These are phyloP conservation scores for Cliona cf. orientalis DNA, from an alignment of 37 sponge, comb jelly and placozoan species.

Conservation along the genomic window DNA sequence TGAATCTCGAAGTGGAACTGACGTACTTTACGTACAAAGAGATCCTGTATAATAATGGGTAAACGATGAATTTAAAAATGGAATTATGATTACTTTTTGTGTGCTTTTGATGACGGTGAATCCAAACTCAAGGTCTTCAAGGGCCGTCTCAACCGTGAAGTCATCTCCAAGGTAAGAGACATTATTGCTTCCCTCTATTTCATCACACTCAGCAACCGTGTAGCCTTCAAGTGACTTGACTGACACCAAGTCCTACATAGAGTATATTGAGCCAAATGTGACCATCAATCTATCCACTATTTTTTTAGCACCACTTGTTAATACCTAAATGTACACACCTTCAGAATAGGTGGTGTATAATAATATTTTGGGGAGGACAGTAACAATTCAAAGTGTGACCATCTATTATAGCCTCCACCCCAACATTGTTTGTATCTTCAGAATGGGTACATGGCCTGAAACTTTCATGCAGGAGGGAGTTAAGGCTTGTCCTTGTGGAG, in stretches of 20 bases:
- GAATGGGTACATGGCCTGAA: too few species aligned
- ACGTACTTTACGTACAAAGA: constrained; percentile 43
- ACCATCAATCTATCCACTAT: too few species aligned
- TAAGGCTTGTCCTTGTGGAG: too few species aligned
- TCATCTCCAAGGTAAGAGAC: constrained; percentile 22
- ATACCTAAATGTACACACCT: too few species aligned
- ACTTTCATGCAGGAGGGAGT: too few species aligned
- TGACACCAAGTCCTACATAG: constrained; percentile 35
- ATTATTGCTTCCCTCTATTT: not conserved
- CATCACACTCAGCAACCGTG: constrained; percentile 41
- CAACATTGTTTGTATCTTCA: too few species aligned
- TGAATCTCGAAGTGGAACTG: constrained; percentile 57
- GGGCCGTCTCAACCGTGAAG: constrained; percentile 64
- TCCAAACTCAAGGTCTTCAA: constrained; percentile 71
- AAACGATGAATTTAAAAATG: not conserved
- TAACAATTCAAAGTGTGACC: too few species aligned
- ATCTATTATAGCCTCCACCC: too few species aligned
- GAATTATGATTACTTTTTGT: constrained; percentile 53
- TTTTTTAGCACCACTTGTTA: too few species aligned
- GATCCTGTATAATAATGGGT: constrained; percentile 20
- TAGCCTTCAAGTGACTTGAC: constrained; percentile 34
- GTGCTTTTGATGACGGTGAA: constrained; percentile 47
- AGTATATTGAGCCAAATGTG: too few species aligned
- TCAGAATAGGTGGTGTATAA: too few species aligned
- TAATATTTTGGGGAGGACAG: too few species aligned